Percentiles rank a stretch among this genome's conserved stretches.
Conservation (phyloP, 2,797 vertebrate genomes). For the Nannoperca australis region DNA sequence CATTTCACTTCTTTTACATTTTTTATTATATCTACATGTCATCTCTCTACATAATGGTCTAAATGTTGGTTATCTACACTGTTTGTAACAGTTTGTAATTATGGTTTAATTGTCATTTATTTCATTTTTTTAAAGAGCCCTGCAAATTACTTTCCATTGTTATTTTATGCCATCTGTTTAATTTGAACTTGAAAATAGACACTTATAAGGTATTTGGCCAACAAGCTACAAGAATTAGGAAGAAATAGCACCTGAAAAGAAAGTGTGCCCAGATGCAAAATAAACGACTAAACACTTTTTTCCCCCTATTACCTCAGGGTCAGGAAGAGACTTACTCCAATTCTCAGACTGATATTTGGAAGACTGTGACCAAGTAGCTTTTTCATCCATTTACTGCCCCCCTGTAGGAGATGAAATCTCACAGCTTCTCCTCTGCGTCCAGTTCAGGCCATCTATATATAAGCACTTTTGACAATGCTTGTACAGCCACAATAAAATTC, state of each 20-base stretch:
- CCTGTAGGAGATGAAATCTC: slow-evolving; percentile 29
- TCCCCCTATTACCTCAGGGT: slow-evolving; percentile 20
- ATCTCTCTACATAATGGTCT: no score
- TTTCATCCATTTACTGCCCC: slow-evolving; percentile 25
- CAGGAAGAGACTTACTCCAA: slow-evolving; percentile 4
- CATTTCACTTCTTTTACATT: not conserved
- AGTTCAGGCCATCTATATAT: slow-evolving; percentile 16
- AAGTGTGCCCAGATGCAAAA: slow-evolving; percentile 16
- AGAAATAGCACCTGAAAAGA: not conserved
- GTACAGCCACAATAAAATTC: slow-evolving; percentile 19
- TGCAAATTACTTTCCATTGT: not conserved
- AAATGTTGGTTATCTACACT: not conserved
- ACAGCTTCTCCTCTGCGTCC: slow-evolving; percentile 31
- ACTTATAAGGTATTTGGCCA: not conserved
- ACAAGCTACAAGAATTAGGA: not conserved
- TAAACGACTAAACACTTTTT: slow-evolving; percentile 6
- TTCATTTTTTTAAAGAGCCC: not conserved
- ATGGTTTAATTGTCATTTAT: not conserved
- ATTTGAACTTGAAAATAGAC: not conserved
- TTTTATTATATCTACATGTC: not conserved
- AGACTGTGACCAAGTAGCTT: slow-evolving; percentile 1
- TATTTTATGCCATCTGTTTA: not conserved
- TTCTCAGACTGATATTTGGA: slow-evolving; percentile 33
- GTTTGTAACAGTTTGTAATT: not conserved
- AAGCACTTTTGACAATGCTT: slow-evolving; percentile 39